Evolutionary conservation across 2,888 invertebrate species (phyloP).

Genomic region (Melikaiella ostensackeni): DNA sequence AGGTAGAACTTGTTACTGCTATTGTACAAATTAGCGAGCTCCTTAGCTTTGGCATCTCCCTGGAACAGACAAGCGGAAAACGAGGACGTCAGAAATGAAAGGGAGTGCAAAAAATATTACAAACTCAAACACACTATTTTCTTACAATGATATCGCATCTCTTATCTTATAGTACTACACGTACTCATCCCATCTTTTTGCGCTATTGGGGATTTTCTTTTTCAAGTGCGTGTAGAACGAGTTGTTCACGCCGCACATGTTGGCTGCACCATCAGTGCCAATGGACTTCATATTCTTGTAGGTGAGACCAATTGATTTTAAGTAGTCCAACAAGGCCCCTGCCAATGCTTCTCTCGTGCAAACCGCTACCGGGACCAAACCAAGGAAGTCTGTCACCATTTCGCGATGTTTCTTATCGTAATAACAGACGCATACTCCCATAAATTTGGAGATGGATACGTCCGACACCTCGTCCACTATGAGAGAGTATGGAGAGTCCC

Average conservation of each 20-base stretch:
- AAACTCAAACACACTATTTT: background rate
- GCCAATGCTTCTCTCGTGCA: slow-evolving; percentile 42
- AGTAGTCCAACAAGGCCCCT: slow-evolving; percentile 23
- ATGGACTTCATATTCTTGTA: slow-evolving; percentile 57
- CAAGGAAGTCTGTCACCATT: slow-evolving; percentile 58
- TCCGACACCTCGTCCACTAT: slow-evolving; percentile 61
- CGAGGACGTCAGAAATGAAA: background rate
- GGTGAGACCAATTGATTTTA: slow-evolving; percentile 41
- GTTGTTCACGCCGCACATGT: slow-evolving; percentile 3
- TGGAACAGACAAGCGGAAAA: background rate
- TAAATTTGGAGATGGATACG: slow-evolving; percentile 56
- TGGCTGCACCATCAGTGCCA: slow-evolving; percentile 59
- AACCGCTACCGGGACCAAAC: slow-evolving; percentile 50
- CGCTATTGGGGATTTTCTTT: background rate
- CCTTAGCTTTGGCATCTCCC: too few species aligned
- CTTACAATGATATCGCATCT: too few species aligned
- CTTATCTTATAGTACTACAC: too few species aligned
- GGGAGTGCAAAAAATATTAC: background rate
- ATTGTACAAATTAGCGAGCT: too few species aligned
- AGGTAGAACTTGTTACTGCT: too few species aligned
- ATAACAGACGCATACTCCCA: slow-evolving; percentile 58
- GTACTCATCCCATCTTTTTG: too few species aligned
- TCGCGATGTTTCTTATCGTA: slow-evolving; percentile 48
- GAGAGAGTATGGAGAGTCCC: slow-evolving; percentile 51
- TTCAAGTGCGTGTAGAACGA: background rate